These are phyloP conservation scores for Cephus spinipes DNA, from an alignment of 2,888 invertebrate species.

Conservation along the genomic window DNA sequence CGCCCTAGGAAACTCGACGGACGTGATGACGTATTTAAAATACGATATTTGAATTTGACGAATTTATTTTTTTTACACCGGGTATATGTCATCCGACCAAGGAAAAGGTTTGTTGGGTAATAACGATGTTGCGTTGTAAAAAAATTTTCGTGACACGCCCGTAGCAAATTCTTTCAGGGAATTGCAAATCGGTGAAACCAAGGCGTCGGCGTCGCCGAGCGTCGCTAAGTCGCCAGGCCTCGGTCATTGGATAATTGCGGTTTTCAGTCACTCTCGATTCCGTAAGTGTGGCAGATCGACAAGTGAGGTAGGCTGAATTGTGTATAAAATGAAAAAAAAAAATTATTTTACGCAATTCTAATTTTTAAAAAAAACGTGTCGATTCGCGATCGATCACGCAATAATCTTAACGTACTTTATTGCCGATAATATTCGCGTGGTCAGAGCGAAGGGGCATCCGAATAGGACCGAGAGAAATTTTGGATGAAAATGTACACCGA, in stretches of 20 bases:
- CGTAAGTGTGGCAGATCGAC: neutral
- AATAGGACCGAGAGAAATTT: neutral
- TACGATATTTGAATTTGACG: neutral
- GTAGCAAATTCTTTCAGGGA: neutral
- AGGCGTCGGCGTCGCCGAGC: neutral
- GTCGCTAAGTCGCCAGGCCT: neutral
- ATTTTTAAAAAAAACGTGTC: neutral
- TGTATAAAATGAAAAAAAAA: neutral
- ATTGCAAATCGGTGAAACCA: neutral
- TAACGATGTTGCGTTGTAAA: neutral
- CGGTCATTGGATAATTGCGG: neutral
- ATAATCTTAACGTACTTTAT: neutral
- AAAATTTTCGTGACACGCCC: neutral
- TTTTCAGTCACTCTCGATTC: neutral
- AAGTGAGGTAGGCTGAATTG: neutral
- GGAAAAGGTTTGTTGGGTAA: neutral
- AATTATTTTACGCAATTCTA: neutral
- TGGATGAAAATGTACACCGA: too few relatives aligned
- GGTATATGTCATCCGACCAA: neutral
- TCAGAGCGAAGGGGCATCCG: neutral
- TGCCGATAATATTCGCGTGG: neutral
- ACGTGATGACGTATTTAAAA: accelerated
- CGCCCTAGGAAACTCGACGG: neutral
- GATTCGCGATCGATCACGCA: neutral
- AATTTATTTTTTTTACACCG: neutral